These are phyloP conservation scores for Paguma larvata DNA, from an alignment of 2,797 vertebrate species.

Conservation along the genomic window DNA sequence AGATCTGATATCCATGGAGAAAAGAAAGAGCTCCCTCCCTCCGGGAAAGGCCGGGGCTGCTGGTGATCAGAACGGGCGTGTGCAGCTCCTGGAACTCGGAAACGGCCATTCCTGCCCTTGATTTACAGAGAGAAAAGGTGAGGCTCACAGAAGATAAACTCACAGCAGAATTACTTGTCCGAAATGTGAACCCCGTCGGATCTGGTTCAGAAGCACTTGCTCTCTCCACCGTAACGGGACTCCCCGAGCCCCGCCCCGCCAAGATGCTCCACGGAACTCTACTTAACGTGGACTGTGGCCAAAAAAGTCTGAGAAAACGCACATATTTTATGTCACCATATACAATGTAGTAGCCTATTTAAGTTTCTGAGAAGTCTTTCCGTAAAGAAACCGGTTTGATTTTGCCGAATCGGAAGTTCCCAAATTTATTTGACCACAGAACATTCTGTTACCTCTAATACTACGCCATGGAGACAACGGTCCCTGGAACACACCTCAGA, in stretches of 20 bases:
- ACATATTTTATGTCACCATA: too few relatives aligned
- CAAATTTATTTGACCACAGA: not conserved
- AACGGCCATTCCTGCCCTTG: too few relatives aligned
- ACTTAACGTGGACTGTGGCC: not conserved
- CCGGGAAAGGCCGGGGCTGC: not conserved
- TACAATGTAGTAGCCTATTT: not conserved
- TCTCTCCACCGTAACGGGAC: not conserved
- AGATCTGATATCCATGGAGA: not conserved
- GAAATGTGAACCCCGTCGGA: not conserved
- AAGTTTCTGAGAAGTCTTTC: not conserved
- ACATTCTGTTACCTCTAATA: not conserved
- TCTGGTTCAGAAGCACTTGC: not conserved
- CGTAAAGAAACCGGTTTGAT: not conserved
- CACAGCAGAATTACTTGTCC: not conserved
- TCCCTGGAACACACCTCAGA: not conserved
- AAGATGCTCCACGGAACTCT: not conserved
- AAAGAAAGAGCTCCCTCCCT: not conserved
- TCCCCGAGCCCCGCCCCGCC: not conserved
- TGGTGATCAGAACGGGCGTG: too few relatives aligned
- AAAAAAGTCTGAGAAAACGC: not conserved
- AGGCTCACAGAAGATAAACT: not conserved
- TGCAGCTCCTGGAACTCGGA: not conserved
- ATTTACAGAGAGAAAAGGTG: not conserved
- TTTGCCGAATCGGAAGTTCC: not conserved
- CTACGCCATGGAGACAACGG: too few relatives aligned